Conservation (phyloP, 1,140 invertebrate genomes). For the Choristoneura fumiferana region DNA sequence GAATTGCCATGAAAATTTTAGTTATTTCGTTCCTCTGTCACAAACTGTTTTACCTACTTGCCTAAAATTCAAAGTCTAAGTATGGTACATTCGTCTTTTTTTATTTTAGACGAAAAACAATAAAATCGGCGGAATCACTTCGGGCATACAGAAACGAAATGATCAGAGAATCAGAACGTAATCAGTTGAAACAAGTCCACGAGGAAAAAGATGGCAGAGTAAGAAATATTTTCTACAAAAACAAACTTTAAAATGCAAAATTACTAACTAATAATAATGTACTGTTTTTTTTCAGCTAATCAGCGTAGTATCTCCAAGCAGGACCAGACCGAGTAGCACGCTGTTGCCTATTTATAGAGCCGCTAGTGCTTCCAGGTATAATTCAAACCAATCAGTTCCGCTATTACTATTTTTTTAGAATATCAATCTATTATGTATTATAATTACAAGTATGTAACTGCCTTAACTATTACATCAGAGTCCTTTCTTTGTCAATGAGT, state of each 20-base stretch:
- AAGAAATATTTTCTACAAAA: neutral
- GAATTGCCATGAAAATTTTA: no score
- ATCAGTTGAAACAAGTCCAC: slow-evolving; percentile 61
- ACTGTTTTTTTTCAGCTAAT: slow-evolving; percentile 55
- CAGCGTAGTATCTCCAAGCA: slow-evolving; percentile 69
- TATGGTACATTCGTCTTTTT: no score
- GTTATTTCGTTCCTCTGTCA: no score
- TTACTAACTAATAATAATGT: neutral
- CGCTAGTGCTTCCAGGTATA: slow-evolving; percentile 65
- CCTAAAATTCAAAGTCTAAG: no score
- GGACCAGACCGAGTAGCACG: slow-evolving; percentile 63
- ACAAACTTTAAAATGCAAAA: neutral
- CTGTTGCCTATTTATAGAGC: slow-evolving; percentile 65
- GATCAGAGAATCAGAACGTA: slow-evolving; percentile 56
- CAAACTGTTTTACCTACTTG: no score
- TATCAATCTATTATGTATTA: no score
- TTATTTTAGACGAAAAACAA: slow-evolving; percentile 46
- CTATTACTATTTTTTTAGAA: no score
- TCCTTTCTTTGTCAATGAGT: no score
- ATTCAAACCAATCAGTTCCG: neutral
- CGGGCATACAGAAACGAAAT: slow-evolving; percentile 61
- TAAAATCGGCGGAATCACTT: slow-evolving; percentile 64
- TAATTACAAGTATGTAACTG: no score
- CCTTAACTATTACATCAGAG: no score
- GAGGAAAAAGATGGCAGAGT: slow-evolving; percentile 65